Base-by-base conservation (phyloP, 2,888 invertebrate species). In the Pandemis heparana region DNA sequence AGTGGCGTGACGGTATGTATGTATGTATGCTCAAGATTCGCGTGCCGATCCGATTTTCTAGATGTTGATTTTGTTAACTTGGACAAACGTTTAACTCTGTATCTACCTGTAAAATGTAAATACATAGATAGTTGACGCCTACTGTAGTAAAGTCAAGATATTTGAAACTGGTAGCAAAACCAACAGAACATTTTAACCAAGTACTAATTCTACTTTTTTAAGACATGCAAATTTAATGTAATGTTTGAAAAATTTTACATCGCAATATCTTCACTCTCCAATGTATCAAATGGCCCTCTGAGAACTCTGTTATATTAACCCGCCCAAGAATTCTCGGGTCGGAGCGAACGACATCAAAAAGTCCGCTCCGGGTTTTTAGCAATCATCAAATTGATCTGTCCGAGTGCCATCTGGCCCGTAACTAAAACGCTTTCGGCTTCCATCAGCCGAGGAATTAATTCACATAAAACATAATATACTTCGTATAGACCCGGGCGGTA, bases 321-420 rank as follows among this genome's bases (percentile, higher is more conserved):
- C 62, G 62, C 14, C 23, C 43, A 65, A 70, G 56, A 18, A 64
- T 53, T 63, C 51, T 61, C 32, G 60, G 63, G 59, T 62, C 59
- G 68, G 63, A 65, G 65, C 74, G 72, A 68, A 53, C 84, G 86
- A 91, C 92, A 92, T 93, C 91, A 93, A 92, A 92, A 92, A 92
- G 89, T 89, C 86, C 83, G 84, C 75, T 75, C 83, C 82, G 81
- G 78, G 87, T 93, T 93, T 91, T 94, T 94, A 90, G 91, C 92
- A 94, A 94, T 94, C 93, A 94, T 91, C 91, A 94, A 94, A 94
- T 94, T 94, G 94, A 94, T 92, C 92, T 91, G 89, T 92, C 91
- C 93, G 90, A 84, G 85, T 87, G 91, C 90, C 94, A 94, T 94
- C 93, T 94, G 94, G 94, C 88, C 92, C 92, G 90, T 91, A 87